These are phyloP conservation scores for Protomyctophum bolini DNA, from an alignment of 2,113 vertebrate species.

Conservation along the genomic window DNA sequence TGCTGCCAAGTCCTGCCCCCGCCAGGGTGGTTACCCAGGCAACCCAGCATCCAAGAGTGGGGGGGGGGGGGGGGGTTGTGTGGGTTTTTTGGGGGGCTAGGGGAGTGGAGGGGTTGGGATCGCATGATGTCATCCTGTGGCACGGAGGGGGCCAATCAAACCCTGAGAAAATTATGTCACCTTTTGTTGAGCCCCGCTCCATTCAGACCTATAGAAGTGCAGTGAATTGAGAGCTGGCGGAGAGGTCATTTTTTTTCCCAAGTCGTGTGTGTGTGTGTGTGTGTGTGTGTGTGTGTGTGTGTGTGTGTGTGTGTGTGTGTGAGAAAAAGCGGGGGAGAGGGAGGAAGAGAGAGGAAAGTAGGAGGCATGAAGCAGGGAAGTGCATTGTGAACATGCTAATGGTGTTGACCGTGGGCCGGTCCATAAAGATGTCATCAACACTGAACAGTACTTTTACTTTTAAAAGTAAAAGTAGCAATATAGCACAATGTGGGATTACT, in stretches of 20 bases:
- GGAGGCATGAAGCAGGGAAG: constrained; percentile 56
- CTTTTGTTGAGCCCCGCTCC: constrained; percentile 81
- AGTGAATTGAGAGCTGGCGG: constrained; percentile 83
- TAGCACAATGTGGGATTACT: too few species aligned
- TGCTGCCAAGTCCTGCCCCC: constrained; percentile 79
- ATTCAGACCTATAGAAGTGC: constrained; percentile 87
- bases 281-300: constrained; percentile 33
- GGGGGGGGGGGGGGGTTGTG: constrained; percentile 38
- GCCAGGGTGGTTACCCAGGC: constrained; percentile 77
- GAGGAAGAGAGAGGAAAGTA: constrained; percentile 39
- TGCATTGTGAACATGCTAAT: constrained; percentile 82
- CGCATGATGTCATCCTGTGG: constrained; percentile 83
- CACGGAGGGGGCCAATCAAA: constrained; percentile 82
- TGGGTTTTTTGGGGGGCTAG: background rate
- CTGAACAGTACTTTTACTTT: too few species aligned
- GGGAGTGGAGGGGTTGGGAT: constrained; percentile 13
- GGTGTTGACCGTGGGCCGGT: constrained; percentile 74
- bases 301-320: constrained; percentile 47
- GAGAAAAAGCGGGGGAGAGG: constrained; percentile 49
- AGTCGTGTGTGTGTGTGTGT: constrained; percentile 21
- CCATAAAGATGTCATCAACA: constrained; percentile 85
- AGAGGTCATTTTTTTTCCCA: constrained; percentile 76
- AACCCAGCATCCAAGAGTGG: constrained; percentile 82
- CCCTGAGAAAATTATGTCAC: constrained; percentile 87
- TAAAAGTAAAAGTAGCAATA: too few species aligned